phyloP scores from a whole-genome alignment of 2,113 vertebrate genomes.

The Serinus canaria region DNA sequence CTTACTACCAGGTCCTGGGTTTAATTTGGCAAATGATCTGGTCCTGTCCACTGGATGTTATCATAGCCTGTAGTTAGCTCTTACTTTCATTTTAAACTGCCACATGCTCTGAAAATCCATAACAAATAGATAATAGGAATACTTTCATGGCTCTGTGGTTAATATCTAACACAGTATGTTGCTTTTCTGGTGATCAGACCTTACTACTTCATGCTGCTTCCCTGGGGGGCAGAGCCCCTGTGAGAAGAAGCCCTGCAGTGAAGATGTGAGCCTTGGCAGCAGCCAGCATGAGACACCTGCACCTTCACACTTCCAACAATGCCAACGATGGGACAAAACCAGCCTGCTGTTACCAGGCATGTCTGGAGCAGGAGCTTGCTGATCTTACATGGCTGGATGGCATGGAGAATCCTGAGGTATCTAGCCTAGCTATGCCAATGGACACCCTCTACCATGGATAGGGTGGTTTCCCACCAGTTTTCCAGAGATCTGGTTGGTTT shows the following conservation, averaged over 20 bases:
- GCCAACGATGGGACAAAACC: background rate
- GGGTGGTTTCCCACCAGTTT: background rate
- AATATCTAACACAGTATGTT: background rate
- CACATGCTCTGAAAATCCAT: background rate
- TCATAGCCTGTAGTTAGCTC: background rate
- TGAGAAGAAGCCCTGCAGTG: background rate
- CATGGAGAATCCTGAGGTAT: background rate
- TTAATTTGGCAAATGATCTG: background rate
- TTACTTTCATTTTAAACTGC: background rate
- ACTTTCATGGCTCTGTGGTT: background rate
- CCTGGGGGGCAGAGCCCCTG: background rate
- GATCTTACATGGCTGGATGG: background rate
- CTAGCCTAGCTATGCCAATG: background rate
- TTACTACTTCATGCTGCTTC: background rate
- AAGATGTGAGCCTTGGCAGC: background rate
- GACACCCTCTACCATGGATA: background rate
- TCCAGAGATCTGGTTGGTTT: background rate
- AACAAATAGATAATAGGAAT: background rate
- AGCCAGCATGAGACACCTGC: background rate
- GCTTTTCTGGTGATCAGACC: background rate
- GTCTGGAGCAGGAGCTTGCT: background rate
- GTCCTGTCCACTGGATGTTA: background rate
- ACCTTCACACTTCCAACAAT: accelerated
- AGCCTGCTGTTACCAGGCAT: background rate
- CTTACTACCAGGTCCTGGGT: background rate